phyloP scores from a whole-genome alignment of 2,113 vertebrate species.

The Circaetus gallicus region DNA sequence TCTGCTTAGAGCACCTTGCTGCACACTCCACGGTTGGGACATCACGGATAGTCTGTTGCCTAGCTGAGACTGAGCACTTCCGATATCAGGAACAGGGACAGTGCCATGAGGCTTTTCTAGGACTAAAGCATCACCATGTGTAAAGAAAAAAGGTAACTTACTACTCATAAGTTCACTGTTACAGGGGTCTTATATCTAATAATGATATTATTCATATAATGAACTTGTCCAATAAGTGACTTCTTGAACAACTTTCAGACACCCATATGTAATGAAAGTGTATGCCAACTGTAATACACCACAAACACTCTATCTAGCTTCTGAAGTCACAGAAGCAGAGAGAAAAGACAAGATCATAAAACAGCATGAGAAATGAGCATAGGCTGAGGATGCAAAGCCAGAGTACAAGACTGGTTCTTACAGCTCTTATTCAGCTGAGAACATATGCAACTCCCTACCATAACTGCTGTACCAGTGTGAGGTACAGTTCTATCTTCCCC shows the following conservation, averaged over 20 bases:
- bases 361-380: not conserved
- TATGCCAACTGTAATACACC: too few relatives aligned
- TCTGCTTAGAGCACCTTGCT: too few relatives aligned
- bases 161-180: not conserved
- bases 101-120: not conserved
- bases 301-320: not conserved
- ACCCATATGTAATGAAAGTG: rapidly evolving
- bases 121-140: not conserved
- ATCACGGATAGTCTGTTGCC: rapidly evolving
- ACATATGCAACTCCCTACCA: not conserved
- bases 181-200: not conserved
- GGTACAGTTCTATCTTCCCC: not conserved
- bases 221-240: not conserved
- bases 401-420: not conserved
- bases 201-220: not conserved
- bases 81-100: rapidly evolving
- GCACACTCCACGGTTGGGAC: not conserved
- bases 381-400: not conserved
- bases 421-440: not conserved
- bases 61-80: not conserved
- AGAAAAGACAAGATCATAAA: not conserved
- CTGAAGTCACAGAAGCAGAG: not conserved
- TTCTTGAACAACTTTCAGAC: not conserved
- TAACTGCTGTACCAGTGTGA: not conserved
- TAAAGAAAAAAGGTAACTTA: not conserved